Percentiles rank a stretch among this genome's conserved stretches.
These are phyloP conservation scores for Sus scrofa DNA, from an alignment of 2,113 vertebrate species.

Conservation along the genomic window T2T-Sscrofa CM000812.6:205156001-205156500, in stretches of 20 bases:
- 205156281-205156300: not conserved
- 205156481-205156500: slow-evolving; percentile 83
- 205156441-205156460: slow-evolving; percentile 89
- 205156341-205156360: not conserved
- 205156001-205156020: not conserved
- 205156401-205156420: slow-evolving; percentile 85
- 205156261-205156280: not conserved
- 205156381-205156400: not conserved
- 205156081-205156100: too few species aligned
- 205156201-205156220: too few species aligned
- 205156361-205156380: not conserved
- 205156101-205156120: too few species aligned
- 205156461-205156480: slow-evolving; percentile 87
- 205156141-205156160: too few species aligned
- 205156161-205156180: too few species aligned
- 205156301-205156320: not conserved
- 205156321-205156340: not conserved
- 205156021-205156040: too few species aligned
- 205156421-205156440: slow-evolving; percentile 90
- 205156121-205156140: too few species aligned
- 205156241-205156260: not conserved
- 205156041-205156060: too few species aligned
- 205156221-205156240: too few species aligned
- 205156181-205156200: too few species aligned
- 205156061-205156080: too few species aligned